Evolutionary conservation across 1,140 invertebrate species (phyloP), one percentile per base, ranked within the genome.

Genomic region (Solenopsis invicta): DNA sequence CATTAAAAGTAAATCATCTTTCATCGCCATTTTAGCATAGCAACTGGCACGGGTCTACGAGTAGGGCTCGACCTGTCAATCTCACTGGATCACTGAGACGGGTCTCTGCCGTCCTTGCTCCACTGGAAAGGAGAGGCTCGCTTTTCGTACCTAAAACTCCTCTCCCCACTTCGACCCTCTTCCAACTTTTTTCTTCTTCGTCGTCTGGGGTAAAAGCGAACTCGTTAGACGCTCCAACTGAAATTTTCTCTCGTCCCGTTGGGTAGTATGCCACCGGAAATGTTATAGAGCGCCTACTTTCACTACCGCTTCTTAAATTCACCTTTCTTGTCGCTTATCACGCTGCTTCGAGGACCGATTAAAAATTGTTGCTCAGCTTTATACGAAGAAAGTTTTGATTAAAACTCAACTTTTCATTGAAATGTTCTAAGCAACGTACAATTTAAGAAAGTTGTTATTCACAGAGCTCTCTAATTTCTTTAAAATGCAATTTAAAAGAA

Each of bases 1-100:
- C 90, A 93, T 94, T 93, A 93, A 92, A 94, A 94, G 93, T 93
- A 93, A 94, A 94, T 89, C 92, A 92, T 94, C 94, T 86, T 91
- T 93, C 92, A 92, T 91, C 93, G 93, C 93, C 94, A 94, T 94
- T 94, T 93, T 93, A 92, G 84, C 87, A 86, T 92, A 90, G 85
- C 89, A 90, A 81, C 88, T 85, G 64, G 56, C 50, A 66, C 76
- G 77, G 37, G 75, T 56, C 71, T 71, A 67, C 74, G 76, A 81
- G 76, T 59, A 69, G 80, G 80, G 93, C 86, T 94, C 92, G 93
- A 89, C 87, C 93, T 94, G 94, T 94, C 94, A 94, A 94, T 94
- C 77, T 81, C 93, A 94, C 80, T 90, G 91, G 89, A 94, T 94
- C 93, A 91, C 92, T 88, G 90, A 92, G 91, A 92, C 88, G 92